Evolutionary conservation across 2,113 vertebrate genomes (phyloP), one percentile per base, ranked within the genome.

Genomic region (Mirounga angustirostris): DNA sequence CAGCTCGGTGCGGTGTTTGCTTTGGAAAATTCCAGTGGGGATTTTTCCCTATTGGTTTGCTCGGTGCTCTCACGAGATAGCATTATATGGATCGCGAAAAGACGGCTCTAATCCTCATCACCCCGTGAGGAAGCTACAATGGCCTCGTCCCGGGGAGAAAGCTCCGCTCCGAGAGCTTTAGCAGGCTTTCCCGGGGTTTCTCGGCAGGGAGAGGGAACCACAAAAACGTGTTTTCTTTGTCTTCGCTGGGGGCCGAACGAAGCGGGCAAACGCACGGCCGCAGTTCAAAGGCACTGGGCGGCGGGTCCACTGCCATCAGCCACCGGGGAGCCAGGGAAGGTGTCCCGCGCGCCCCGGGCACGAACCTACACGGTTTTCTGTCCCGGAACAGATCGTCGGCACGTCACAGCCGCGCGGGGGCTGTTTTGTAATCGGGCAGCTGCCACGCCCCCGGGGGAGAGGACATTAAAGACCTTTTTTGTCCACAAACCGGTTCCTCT

Each of bases 1-100:
- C 81, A 28, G 80, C 63, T 87, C 78, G 40, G 43, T 22, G 86
- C 46, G 89, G 28, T 36, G 21, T 84, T 71, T 19, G 26, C 89
- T 94, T 93, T 87, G 24, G 81, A 61, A 94, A 92, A 82, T 63
- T 69, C 76, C 97, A 87, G 16, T 19, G 50, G 80, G 43, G 52
- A 50, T 40, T 78, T 67, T 87, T 50, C 33, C 4, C 56, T 71
- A 13, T 22, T 36, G 81, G 58, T 83, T 79, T 59, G 15, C 78
- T 84, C 71, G 65, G 19, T 30, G 26, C 63, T 78, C 74, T 79
- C 26, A 71, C 54, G n/a, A 59, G 58, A 40, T 83, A 78, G 46
- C 36, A n/a, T 80, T 61, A 22, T 56, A 15, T 59, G 69, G 54
- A 40, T 76, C 73, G 46, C 15, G 19, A 63, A 63, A 50, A 96